Evolutionary conservation across 2,888 invertebrate species (phyloP).

Genomic region (Aphodius sticticus): DNA sequence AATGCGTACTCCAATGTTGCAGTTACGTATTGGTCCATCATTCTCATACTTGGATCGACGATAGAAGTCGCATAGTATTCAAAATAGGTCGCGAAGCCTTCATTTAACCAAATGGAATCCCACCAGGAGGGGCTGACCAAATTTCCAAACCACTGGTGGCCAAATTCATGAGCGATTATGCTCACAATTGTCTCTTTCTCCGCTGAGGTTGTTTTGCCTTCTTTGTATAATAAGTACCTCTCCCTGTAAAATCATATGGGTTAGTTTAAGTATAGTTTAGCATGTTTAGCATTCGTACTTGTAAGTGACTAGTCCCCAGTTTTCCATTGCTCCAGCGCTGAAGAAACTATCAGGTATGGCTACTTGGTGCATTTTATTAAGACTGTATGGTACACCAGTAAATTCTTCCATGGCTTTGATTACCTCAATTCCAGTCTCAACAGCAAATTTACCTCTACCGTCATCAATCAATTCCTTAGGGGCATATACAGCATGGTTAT

Average conservation of each 20-base stretch:
- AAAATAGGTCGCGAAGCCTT: constrained; percentile 78
- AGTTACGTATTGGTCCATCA: constrained; percentile 59
- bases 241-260: constrained; percentile 22
- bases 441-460: constrained; percentile 57
- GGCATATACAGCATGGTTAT: constrained; percentile 47
- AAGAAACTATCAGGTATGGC: constrained; percentile 79
- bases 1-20: constrained; percentile 64
- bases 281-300: constrained; percentile 58
- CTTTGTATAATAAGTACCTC: constrained; percentile 29
- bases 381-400: constrained; percentile 63
- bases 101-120: constrained; percentile 78
- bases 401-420: constrained; percentile 64
- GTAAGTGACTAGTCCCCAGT: constrained; percentile 90
- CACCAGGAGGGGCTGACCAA: constrained; percentile 79
- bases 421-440: constrained; percentile 59
- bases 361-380: constrained; percentile 77
- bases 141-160: constrained; percentile 87
- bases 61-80: constrained; percentile 71
- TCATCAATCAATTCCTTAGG: constrained; percentile 49
- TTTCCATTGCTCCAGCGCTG: constrained; percentile 89
- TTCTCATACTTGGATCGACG: constrained; percentile 60
- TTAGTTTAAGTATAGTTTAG: neutral
- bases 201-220: constrained; percentile 14
- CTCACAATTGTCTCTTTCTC: constrained; percentile 60
- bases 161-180: constrained; percentile 77